Evolutionary conservation across 2,888 invertebrate genomes (phyloP).

Genomic region (Drosophila greeni): DNA sequence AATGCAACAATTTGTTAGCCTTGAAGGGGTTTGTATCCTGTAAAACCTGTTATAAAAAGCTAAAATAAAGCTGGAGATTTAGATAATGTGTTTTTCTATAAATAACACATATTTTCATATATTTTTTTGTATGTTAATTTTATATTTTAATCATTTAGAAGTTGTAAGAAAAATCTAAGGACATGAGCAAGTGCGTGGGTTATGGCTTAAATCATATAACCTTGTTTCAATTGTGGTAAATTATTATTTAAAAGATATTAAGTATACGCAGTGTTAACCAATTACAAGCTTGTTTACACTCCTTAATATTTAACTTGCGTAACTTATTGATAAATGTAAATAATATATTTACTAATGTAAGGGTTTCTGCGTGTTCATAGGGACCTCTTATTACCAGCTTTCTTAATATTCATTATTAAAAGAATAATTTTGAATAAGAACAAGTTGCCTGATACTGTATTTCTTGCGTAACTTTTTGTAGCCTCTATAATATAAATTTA

Average conservation of each 20-base stretch:
- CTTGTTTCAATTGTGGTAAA: background rate
- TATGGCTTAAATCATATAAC: background rate
- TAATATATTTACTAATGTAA: no score
- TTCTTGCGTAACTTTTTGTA: background rate
- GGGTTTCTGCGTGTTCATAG: background rate
- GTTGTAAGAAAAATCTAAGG: background rate
- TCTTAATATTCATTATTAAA: background rate
- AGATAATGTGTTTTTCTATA: background rate
- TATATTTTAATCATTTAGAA: background rate
- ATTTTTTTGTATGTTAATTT: background rate
- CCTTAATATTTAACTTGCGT: background rate
- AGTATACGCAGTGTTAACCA: slow-evolving; percentile 11
- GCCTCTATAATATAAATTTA: slow-evolving; percentile 3
- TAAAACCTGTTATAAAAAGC: background rate
- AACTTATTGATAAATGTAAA: background rate
- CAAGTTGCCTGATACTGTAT: no score
- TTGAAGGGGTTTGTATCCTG: background rate
- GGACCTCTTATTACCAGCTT: background rate
- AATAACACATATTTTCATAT: background rate
- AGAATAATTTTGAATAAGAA: background rate
- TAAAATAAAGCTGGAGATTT: background rate
- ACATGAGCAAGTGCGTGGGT: background rate
- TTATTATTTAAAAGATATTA: slow-evolving; percentile 7
- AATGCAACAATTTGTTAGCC: slow-evolving; percentile 15
- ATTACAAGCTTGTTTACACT: background rate